A percentile compares a stretch with the other conserved stretches of the same genome.
Evolutionary conservation across 2,113 vertebrate genomes (phyloP).

Genomic region (Rhinoderma darwinii): DNA sequence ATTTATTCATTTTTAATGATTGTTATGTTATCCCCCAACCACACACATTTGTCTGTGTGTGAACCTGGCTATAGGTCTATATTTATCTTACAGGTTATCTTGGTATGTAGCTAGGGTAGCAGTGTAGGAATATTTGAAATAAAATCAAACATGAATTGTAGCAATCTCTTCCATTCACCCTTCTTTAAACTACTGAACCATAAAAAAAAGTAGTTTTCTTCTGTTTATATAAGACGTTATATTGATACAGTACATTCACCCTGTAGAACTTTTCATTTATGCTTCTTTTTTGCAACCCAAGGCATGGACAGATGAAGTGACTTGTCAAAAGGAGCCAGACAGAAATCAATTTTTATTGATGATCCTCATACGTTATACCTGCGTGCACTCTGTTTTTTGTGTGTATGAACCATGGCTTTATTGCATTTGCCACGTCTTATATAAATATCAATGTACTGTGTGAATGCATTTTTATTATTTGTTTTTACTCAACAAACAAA

Average conservation of each 20-base stretch:
- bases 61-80: background rate
- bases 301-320: conserved; percentile 43
- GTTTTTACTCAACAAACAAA: background rate
- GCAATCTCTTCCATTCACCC: background rate
- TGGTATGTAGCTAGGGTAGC: background rate
- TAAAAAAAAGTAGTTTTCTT: conserved; percentile 16
- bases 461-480: conserved; percentile 34
- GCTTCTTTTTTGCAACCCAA: conserved; percentile 27
- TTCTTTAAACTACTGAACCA: conserved; percentile 18
- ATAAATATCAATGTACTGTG: conserved; percentile 35
- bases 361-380: conserved; percentile 11
- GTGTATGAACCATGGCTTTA: conserved; percentile 20
- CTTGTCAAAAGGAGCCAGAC: conserved; percentile 39
- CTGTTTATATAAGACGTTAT: conserved; percentile 19
- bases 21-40: background rate
- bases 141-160: background rate
- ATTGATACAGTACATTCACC: conserved; percentile 25
- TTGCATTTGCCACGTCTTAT: conserved; percentile 26
- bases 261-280: conserved; percentile 30
- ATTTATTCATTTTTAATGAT: background rate
- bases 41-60: background rate
- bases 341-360: conserved; percentile 53
- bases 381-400: conserved; percentile 29
- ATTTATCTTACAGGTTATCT: background rate
- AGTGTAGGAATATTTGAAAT: background rate